phyloP scores from a whole-genome alignment of 2,113 vertebrate genomes.

The Hyaena hyaena region DNA sequence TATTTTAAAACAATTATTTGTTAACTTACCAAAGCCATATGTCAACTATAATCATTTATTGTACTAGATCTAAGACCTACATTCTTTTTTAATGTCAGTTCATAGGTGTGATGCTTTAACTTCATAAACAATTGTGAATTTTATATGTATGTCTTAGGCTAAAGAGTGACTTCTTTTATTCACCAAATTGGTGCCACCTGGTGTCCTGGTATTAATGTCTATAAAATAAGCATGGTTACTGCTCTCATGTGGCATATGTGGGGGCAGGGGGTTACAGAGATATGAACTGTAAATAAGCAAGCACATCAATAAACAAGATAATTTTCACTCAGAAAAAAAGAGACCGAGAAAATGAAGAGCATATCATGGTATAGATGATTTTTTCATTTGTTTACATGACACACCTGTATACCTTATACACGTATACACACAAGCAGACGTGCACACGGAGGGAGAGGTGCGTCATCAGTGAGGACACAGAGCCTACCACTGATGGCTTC shows the following conservation, averaged over 20 bases:
- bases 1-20: background rate
- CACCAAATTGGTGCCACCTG: background rate
- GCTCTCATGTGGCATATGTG: no score
- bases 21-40: background rate
- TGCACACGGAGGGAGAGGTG: background rate
- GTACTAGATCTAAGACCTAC: background rate
- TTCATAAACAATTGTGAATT: background rate
- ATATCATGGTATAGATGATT: fast-evolving
- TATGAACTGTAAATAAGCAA: background rate
- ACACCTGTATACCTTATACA: fast-evolving
- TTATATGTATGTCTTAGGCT: background rate
- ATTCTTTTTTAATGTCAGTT: background rate
- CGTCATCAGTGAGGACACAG: background rate
- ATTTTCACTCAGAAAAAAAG: background rate
- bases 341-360: background rate
- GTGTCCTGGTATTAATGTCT: background rate
- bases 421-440: background rate
- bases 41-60: background rate
- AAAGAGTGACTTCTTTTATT: background rate
- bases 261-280: fast-evolving
- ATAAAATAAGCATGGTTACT: background rate
- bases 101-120: background rate
- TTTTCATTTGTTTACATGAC: background rate
- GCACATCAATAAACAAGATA: background rate
- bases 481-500: no score